Evolutionary conservation across 2,113 vertebrate genomes (phyloP).

Genomic region (Columbina picui): DNA sequence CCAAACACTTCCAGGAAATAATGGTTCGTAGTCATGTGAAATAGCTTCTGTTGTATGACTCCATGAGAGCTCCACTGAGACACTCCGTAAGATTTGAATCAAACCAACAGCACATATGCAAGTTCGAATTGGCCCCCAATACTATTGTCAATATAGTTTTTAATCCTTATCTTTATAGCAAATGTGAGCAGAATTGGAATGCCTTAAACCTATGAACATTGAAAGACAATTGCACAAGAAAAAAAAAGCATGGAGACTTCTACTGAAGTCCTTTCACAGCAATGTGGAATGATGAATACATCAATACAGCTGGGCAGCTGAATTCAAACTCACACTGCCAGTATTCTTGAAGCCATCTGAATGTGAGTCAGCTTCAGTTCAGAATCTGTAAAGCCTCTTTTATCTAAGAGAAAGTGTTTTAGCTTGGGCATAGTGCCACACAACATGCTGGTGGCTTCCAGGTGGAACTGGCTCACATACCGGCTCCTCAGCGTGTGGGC

Average conservation of each 20-base stretch:
- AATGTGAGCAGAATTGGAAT: not conserved
- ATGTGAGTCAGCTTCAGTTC: not conserved
- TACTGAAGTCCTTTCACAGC: not conserved
- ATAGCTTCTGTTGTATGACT: not conserved
- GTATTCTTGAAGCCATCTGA: not conserved
- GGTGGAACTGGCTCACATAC: not conserved
- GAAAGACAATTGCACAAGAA: fast-evolving
- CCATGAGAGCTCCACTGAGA: not conserved
- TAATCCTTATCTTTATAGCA: not conserved
- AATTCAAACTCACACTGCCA: not conserved
- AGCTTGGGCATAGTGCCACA: not conserved
- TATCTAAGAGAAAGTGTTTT: not conserved
- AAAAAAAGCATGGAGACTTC: not conserved
- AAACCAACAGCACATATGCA: not conserved
- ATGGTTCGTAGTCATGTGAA: not conserved
- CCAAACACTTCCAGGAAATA: conserved; percentile 5
- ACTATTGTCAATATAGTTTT: not conserved
- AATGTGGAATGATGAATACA: not conserved
- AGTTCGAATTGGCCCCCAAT: not conserved
- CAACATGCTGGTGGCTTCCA: not conserved
- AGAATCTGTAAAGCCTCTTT: not conserved
- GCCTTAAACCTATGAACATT: not conserved
- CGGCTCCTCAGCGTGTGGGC: not conserved
- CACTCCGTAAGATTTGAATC: not conserved
- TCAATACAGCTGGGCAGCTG: not conserved